Conservation (phyloP, 2,113 vertebrate species). For the Aspiorhynchus laticeps region DNA sequence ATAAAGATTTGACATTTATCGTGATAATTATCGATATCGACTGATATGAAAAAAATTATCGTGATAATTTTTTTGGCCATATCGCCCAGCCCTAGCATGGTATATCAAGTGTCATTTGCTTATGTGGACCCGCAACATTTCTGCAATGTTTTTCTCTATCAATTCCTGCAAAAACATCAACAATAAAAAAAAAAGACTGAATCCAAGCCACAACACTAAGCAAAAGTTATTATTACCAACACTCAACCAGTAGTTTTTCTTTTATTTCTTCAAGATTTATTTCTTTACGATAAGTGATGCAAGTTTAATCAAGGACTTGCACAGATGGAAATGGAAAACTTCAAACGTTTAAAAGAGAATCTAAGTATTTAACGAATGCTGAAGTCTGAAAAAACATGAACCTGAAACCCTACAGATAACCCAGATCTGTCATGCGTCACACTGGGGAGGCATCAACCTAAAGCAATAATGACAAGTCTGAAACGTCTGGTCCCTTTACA, state of each 20-base stretch:
- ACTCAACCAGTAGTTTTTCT: background rate
- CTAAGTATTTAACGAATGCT: background rate
- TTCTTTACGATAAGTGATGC: background rate
- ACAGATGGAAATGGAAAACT: background rate
- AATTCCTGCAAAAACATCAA: background rate
- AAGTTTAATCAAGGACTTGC: conserved; percentile 2
- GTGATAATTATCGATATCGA: no score
- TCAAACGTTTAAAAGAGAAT: background rate
- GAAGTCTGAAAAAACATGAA: conserved; percentile 25
- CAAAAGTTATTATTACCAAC: background rate
- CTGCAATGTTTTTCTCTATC: background rate
- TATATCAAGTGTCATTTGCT: background rate
- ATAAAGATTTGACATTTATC: no score
- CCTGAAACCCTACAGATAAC: conserved; percentile 27
- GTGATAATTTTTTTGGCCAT: no score
- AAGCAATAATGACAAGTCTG: conserved; percentile 39
- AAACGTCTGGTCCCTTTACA: conserved; percentile 13
- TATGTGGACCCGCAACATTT: background rate
- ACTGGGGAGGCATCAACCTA: background rate
- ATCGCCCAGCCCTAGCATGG: no score
- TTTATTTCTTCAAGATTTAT: background rate
- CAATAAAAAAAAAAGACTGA: background rate
- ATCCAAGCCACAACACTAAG: background rate
- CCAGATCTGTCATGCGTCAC: conserved; percentile 17
- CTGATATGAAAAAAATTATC: no score